Base-by-base conservation (phyloP, 2,888 invertebrate species). In the Athalia rosae region DNA sequence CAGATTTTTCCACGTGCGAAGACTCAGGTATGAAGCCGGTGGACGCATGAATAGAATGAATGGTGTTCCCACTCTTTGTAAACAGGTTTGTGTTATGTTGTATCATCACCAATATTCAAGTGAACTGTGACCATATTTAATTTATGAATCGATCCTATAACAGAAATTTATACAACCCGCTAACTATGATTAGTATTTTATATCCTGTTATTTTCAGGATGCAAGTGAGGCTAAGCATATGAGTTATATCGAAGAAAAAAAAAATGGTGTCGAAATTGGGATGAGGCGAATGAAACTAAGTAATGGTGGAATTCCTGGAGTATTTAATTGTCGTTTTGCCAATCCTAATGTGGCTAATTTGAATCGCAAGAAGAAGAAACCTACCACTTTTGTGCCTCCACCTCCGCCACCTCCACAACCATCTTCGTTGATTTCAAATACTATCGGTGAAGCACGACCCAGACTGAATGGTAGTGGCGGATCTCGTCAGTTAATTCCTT, bases 311-410 rank as follows among this genome's bases (percentile, higher is more conserved):
- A 94, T 94, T 83, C 95, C 96, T 0, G 97, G 97, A 0, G 96
- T 97, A n/a, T 97, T 97, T 89, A 97, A 97, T 88, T 97, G 97
- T 86, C 93, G 96, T 59, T 96, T 97, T 85, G 92, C 94, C 3
- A 96, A 96, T 87, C 95, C 96, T 0, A 92, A 93, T 11, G 92
- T 90, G 15, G 91, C 91, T 69, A 93, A 92, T 92, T 93, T 93
- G 28, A 95, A 94, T 80, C 92, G 96, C 43, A 97, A 97, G 88
- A 97, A 97, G 90, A 97, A 97, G 89, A 97, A 96, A 89, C 96
- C 97, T n/a, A 96, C 96, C 0, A 94, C 94, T 0, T 96, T 97
- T 88, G 94, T 97, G 4, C 96, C 96, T 0, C 96, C 96, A 0
- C 94, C 94, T 0, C 90, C 90, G 59, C 83, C 87, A 0, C 89